Base-by-base conservation (phyloP, 2,888 invertebrate species). In the Dryococelus australis region DNA sequence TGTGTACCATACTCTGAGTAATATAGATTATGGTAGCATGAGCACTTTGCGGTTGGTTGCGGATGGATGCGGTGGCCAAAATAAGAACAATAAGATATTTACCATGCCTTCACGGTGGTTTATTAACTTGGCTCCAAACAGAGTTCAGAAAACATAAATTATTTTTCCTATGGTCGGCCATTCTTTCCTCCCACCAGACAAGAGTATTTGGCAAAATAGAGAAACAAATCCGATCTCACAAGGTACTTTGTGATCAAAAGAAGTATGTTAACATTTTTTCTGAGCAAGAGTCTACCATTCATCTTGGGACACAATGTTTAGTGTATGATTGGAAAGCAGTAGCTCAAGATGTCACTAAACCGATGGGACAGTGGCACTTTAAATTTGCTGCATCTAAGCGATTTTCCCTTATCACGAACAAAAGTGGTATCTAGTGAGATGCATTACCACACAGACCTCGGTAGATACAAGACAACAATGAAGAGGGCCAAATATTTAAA, bases 281-380 rank as follows among this genome's bases (percentile, higher is more conserved):
- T 43, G 43, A 83, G 43, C 28, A 27, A 26, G 83, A 6, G 35
- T 35, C 27, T 83, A 83, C 83, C 27, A 83, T 83, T 43, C 83
- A 83, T 83, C 10, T 83, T 0, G 83, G 83, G 28, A 83, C 83
- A 10, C 83, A 83, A 43, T 83, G 13, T 83, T 26, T 27, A 28
- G 83, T 83, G 10, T 83, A 83, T 83, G 83, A 83, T 83, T 83
- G 83, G 28, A 83, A 83, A 83, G 83, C 83, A 26, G 27, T 35
- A 1, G 35, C 83, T 83, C 27, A 27, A 27, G 83, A 27, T 12
- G 28, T n/a, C n/a, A n/a, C n/a, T n/a, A n/a, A n/a, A n/a, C n/a
- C n/a, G n/a, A n/a, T n/a, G n/a, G n/a, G n/a, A n/a, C n/a, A n/a
- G n/a, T n/a, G n/a, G n/a, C n/a, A n/a, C n/a, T n/a, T n/a, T n/a